Percentiles rank a stretch among this genome's conserved stretches.
phyloP scores from a whole-genome alignment of 2,113 vertebrate species.

The Sturnus vulgaris region DNA sequence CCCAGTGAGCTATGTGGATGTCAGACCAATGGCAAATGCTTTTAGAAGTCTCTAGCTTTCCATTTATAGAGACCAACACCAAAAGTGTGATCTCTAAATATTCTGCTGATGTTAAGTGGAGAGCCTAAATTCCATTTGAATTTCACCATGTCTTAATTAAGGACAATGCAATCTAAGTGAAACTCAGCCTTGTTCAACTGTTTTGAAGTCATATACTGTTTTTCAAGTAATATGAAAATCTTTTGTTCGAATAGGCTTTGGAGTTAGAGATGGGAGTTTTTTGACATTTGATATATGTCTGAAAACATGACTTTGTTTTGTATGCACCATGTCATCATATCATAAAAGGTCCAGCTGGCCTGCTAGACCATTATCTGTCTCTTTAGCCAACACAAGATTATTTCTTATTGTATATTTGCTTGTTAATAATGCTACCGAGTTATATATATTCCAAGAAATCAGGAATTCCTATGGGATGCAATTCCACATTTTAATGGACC shows the following conservation, averaged over 20 bases:
- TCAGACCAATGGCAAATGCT: neutral
- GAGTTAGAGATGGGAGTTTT: neutral
- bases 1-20: neutral
- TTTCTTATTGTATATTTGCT: constrained; percentile 10
- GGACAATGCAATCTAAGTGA: neutral
- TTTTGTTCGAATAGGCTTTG: neutral
- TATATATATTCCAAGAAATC: constrained; percentile 13
- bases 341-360: neutral
- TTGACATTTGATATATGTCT: neutral
- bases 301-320: neutral
- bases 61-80: neutral
- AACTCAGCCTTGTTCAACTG: neutral
- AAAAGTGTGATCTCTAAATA: neutral
- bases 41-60: neutral
- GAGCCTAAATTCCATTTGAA: neutral
- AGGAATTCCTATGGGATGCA: constrained; percentile 20
- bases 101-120: neutral
- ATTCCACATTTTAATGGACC: constrained; percentile 32
- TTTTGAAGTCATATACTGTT: neutral
- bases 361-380: neutral
- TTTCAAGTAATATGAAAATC: neutral
- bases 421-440: neutral
- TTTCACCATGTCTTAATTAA: neutral
- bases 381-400: constrained; percentile 9
- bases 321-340: neutral